A percentile compares a stretch with the other conserved stretches of the same genome.
phyloP scores from a whole-genome alignment of 2,797 vertebrate species.

The Sibirionetta formosa region DNA sequence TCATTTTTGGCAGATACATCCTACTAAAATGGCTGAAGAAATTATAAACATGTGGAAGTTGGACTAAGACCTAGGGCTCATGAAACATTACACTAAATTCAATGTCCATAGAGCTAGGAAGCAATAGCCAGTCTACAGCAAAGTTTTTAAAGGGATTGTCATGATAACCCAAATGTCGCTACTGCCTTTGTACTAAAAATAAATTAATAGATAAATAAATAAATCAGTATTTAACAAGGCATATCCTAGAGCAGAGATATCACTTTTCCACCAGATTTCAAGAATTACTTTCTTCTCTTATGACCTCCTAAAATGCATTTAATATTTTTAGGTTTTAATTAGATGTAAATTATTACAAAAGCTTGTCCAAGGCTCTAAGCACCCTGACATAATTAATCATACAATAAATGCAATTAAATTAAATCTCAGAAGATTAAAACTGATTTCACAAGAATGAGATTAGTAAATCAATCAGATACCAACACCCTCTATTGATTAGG shows the following conservation, averaged over 20 bases:
- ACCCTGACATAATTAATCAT: conserved; percentile 26
- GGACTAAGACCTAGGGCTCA: background rate
- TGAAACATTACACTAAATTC: background rate
- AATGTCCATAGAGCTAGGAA: background rate
- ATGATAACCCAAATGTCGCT: background rate
- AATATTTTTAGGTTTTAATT: background rate
- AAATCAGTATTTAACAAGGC: background rate
- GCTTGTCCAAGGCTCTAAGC: background rate
- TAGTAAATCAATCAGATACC: conserved; percentile 18
- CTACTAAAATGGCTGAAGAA: background rate
- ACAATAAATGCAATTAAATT: conserved; percentile 44
- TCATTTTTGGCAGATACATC: background rate
- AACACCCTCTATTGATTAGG: background rate
- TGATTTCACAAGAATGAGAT: conserved; percentile 9
- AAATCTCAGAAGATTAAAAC: conserved; percentile 17
- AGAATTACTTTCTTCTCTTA: background rate
- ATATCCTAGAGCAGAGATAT: background rate
- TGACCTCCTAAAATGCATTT: background rate
- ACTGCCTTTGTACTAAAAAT: background rate
- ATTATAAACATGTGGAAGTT: background rate
- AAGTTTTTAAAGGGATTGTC: background rate
- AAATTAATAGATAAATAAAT: background rate
- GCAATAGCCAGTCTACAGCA: background rate
- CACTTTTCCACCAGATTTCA: background rate
- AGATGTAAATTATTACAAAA: background rate